Evolutionary conservation across 2,888 invertebrate genomes (phyloP), one percentile per base, ranked within the genome.

Genomic region (Habrosyne pyritoides): DNA sequence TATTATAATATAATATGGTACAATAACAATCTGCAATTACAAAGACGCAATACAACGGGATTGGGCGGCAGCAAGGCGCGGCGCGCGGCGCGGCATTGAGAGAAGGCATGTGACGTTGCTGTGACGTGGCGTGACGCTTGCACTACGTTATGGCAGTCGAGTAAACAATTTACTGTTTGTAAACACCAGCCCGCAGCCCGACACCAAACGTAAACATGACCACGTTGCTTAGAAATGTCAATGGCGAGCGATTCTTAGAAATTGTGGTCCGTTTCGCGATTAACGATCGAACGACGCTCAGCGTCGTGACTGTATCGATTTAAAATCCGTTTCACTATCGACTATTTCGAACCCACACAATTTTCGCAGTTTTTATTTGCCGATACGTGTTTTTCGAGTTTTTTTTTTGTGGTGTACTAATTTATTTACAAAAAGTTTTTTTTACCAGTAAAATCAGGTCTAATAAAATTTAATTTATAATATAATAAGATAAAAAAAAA

Each of bases 151-250:
- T 83, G 81, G 83, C 82, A 83, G 81, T 77, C 71, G 75, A 78
- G 87, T 88, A 87, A 86, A 90, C 87, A 88, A 84, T 84, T 81
- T 80, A 81, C 76, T 91, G 89, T 91, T 91, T 87, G 89, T 89
- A 91, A 91, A 90, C 89, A 91, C 66, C 64, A 70, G 69, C 73
- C 42, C 75, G 66, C 71, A 70, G 64, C 64, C 66, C 73, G 69
- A 76, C 73, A 75, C 73, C 66, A 64, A 77, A 81, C 83, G 87
- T 89, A 91, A 90, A 90, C 87, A 89, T 67, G 63, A 70, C 81
- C 86, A 86, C 82, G 86, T 72, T 83, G 85, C 77, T 81, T 79
- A 79, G 77, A 76, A 79, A 80, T 84, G 84, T 85, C 84, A 84
- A 84, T 83, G 82, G 78, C 74, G 60, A 73, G 66, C 63, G 65